These are phyloP conservation scores for Solenopsis invicta DNA, from an alignment of 1,140 invertebrate genomes.

Conservation along the genomic window DNA sequence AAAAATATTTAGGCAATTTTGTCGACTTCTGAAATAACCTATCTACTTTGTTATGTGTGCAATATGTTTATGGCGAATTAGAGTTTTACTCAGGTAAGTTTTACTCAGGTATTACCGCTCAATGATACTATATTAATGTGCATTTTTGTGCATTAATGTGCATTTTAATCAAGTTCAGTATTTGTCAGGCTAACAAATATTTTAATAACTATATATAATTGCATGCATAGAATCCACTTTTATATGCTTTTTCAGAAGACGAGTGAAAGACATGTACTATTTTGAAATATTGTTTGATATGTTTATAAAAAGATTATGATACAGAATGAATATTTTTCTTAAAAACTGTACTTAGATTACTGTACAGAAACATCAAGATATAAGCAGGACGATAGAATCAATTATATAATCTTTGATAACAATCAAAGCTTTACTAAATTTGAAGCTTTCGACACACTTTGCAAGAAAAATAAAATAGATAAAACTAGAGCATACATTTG, in stretches of 20 bases:
- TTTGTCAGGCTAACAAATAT: neutral
- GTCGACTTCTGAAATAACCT: conserved; percentile 28
- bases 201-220: conserved; percentile 37
- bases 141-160: conserved; percentile 1
- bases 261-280: neutral
- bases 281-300: neutral
- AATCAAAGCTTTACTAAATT: neutral
- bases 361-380: neutral
- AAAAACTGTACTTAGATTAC: conserved; percentile 69
- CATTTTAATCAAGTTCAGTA: neutral
- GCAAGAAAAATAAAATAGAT: neutral
- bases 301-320: neutral
- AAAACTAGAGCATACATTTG: neutral
- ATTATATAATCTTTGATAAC: neutral
- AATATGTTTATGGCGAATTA: conserved; percentile 53
- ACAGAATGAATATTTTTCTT: conserved; percentile 49
- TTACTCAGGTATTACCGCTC: conserved; percentile 28
- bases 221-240: conserved; percentile 17
- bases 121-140: conserved; percentile 20
- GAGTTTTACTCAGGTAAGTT: neutral
- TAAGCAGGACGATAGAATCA: neutral
- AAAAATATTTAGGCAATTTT: neutral
- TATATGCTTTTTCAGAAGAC: conserved; percentile 7
- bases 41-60: conserved; percentile 37
- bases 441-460: neutral